Base-by-base conservation (phyloP, 2,113 vertebrate genomes). In the Forbesichthys agassizii region DNA sequence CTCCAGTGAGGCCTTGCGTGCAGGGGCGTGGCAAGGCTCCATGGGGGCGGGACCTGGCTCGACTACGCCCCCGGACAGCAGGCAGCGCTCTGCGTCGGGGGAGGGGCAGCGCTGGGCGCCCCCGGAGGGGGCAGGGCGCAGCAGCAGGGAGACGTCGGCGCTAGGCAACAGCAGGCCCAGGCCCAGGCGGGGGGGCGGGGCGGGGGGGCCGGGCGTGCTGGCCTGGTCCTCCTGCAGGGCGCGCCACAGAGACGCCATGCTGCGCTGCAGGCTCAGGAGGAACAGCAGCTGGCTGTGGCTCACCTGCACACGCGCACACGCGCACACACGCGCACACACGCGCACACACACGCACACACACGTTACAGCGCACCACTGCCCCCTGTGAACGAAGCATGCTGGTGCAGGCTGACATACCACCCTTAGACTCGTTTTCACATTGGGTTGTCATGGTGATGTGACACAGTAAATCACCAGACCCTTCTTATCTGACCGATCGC, bases 251-350 rank as follows among this genome's bases (percentile, higher is more conserved):
- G 93, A 74, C 64, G 95, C 91, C 66, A 99, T 91, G 52, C 96
- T 96, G 33, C 96, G 94, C 61, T 98, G 97, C 13, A 99, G 95
- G 53, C 92, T 90, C 69, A 98, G 92, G 82, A 99, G 90, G 60
- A 98, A 96, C 42, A 98, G 69, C 61, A 96, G 98, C 85, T 99
- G 98, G 79, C 94, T 92, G 88, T 99, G 98, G 91, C 95, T 98
- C 85, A 98, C 93, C 90, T 91, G 68, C 53, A 42, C 16, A 69
- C 27, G 68, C 64, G 58, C 1, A 58, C 70, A 70, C 47, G 64
- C 10, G 66, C 47, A 52, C 52, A 49, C 47, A 42, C 48, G 54
- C 47, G 48, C 59, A 47, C 33, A 61, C 58, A 16, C 33, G n/a
- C n/a, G n/a, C 48, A 53, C 58, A 69, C 48, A 52, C 33, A 68